Percentiles rank a stretch among this genome's conserved stretches.
phyloP scores from a whole-genome alignment of 2,888 invertebrate species.

The Apocheima hispidaria region DNA sequence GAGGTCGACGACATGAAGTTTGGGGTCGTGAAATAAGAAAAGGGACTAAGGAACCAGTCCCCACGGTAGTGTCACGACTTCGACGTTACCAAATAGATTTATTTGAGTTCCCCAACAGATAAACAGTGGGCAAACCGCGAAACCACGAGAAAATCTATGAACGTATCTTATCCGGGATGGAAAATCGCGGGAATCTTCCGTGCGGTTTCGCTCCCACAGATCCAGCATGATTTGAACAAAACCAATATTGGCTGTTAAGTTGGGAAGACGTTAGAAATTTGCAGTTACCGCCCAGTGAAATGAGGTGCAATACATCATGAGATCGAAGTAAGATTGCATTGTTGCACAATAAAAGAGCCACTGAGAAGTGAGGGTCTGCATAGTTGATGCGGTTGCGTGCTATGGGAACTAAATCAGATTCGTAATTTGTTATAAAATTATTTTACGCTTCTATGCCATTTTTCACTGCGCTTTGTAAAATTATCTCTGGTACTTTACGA shows the following conservation, averaged over 20 bases:
- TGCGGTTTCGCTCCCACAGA: slow-evolving; percentile 81
- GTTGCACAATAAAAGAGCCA: slow-evolving; percentile 73
- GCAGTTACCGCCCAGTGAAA: slow-evolving; percentile 61
- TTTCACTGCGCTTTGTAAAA: slow-evolving; percentile 34
- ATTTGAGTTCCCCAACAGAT: slow-evolving; percentile 76
- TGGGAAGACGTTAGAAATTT: slow-evolving; percentile 64
- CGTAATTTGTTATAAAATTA: slow-evolving; percentile 70
- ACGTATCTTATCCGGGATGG: slow-evolving; percentile 76
- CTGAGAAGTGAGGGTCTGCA: slow-evolving; percentile 68
- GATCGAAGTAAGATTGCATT: slow-evolving; percentile 79
- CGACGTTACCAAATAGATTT: slow-evolving; percentile 75
- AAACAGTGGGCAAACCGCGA: slow-evolving; percentile 79
- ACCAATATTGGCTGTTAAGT: slow-evolving; percentile 78
- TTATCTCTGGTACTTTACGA: slow-evolving; percentile 24
- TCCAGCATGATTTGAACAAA: slow-evolving; percentile 77
- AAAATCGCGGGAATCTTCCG: slow-evolving; percentile 76
- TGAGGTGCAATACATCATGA: slow-evolving; percentile 77
- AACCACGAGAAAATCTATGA: slow-evolving; percentile 80
- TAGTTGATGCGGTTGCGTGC: slow-evolving; percentile 76
- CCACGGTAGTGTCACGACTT: slow-evolving; percentile 77
- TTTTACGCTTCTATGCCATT: slow-evolving; percentile 35
- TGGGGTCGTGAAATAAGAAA: slow-evolving; percentile 63
- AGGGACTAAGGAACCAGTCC: slow-evolving; percentile 54
- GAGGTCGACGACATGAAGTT: slow-evolving; percentile 60
- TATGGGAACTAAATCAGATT: slow-evolving; percentile 79